phyloP scores from a whole-genome alignment of 2,797 vertebrate species.

The Epinephelus coioides region DNA sequence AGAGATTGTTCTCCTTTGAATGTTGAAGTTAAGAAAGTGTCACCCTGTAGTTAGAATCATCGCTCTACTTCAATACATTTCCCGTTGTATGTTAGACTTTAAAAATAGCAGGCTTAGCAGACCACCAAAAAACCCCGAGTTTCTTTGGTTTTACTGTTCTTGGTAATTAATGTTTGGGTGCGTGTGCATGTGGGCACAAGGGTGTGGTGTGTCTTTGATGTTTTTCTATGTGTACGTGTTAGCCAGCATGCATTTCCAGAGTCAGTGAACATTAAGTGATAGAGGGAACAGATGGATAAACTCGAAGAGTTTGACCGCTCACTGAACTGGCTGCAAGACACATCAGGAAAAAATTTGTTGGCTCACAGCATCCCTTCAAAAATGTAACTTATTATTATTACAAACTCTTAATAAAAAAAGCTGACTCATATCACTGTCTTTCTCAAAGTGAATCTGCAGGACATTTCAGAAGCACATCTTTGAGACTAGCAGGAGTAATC shows the following conservation, averaged over 20 bases:
- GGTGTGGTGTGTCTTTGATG: conserved; percentile 57
- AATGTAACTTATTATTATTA: conserved; percentile 14
- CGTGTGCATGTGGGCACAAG: conserved; percentile 15
- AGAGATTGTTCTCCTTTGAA: too few relatives aligned
- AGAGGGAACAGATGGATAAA: not conserved
- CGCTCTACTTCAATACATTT: not conserved
- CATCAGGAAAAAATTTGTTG: conserved; percentile 15
- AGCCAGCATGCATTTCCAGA: conserved; percentile 10
- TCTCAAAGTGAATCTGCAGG: not conserved
- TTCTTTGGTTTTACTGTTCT: conserved; percentile 71
- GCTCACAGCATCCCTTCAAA: conserved; percentile 1
- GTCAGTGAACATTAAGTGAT: conserved; percentile 2
- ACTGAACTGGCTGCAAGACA: conserved; percentile 27
- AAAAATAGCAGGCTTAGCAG: conserved; percentile 28
- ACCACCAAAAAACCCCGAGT: conserved; percentile 14
- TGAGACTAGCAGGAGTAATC: not conserved
- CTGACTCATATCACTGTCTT: conserved; percentile 11
- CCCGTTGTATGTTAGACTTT: not conserved
- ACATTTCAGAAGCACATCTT: not conserved
- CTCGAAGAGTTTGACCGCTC: conserved; percentile 16
- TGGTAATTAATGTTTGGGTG: conserved; percentile 56
- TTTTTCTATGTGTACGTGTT: conserved; percentile 41
- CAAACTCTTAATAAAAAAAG: not conserved
- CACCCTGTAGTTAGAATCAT: not conserved
- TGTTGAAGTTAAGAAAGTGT: not conserved